Evolutionary conservation across 2,888 invertebrate genomes (phyloP).

Genomic region (Drosophila robusta): DNA sequence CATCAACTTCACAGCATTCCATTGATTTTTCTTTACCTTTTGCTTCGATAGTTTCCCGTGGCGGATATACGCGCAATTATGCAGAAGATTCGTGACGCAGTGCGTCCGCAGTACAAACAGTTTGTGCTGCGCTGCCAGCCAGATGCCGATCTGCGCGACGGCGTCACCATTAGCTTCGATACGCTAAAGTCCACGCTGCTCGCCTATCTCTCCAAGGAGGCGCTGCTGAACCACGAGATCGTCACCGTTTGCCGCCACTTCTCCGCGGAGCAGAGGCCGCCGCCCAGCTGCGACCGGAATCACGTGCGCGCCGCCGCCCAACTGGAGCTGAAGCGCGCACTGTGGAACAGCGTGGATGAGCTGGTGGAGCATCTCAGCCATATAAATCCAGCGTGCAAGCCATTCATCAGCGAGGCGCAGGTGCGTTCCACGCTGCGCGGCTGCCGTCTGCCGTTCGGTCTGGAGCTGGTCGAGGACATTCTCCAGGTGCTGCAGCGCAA

Average conservation of each 20-base stretch:
- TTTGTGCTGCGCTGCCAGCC: constrained; percentile 90
- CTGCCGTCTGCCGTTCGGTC: constrained; percentile 89
- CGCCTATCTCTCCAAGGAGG: constrained; percentile 82
- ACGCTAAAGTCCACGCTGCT: constrained; percentile 87
- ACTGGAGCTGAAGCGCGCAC: constrained; percentile 89
- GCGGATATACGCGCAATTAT: constrained; percentile 90
- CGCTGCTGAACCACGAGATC: constrained; percentile 92
- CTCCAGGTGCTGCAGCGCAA: constrained; percentile 87
- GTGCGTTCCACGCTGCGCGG: constrained; percentile 89
- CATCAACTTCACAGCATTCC: not conserved
- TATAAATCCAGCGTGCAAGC: constrained; percentile 87
- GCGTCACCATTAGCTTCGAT: constrained; percentile 77
- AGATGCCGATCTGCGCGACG: constrained; percentile 59
- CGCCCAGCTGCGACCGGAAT: constrained; percentile 84
- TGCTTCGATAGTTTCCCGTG: constrained; percentile 88
- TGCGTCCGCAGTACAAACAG: constrained; percentile 90
- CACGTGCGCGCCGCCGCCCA: constrained; percentile 89
- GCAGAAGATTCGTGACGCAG: constrained; percentile 89
- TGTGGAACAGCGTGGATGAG: constrained; percentile 90
- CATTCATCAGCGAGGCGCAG: constrained; percentile 87
- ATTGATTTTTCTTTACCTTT: not conserved
- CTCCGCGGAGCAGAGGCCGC: constrained; percentile 87
- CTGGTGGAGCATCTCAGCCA: constrained; percentile 87
- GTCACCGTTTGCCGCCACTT: constrained; percentile 91
- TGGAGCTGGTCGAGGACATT: constrained; percentile 89